Evolutionary conservation across 2,113 vertebrate species (phyloP), one percentile per base, ranked within the genome.

Genomic region (Cheilinus undulatus): DNA sequence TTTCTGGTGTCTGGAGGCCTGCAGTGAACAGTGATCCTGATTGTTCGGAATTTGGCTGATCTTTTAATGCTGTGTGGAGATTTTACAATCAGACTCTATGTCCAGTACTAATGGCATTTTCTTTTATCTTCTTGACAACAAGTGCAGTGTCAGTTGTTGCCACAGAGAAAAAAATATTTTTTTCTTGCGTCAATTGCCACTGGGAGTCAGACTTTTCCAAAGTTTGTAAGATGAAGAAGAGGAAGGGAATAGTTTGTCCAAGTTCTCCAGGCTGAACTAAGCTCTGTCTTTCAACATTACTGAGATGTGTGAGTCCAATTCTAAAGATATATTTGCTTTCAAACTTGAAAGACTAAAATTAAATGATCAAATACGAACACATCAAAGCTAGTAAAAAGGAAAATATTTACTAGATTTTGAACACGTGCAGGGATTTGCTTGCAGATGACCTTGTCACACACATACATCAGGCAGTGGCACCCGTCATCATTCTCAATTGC

Each of bases 211-310:
- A 24, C 0, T 51, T n/a, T 71, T 22, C 23, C 48, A 45, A 26
- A 54, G 15, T 27, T 15, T 50, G 43, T 8, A 45, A 56, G 28
- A 68, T 51, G 28, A 11, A 34, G 26, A 57, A 49, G 20, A 42
- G 40, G 22, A 62, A 45, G 49, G 24, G 36, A 77, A 69, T 22
- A 56, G 48, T 66, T 50, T 76, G 23, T 76, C 30, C 19, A 68
- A 80, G 63, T 66, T 23, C 53, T 61, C 19, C 46, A 46, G 32
- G 53, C 65, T 78, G 54, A 72, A 13, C 68, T 65, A 48, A 69
- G 6, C 34, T 75, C 73, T 66, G 53, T 84, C 76, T 59, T 78
- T 76, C 36, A 54, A 46, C 66, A 70, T 76, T 49, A 54, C 26
- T 52, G 22, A 74, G 12, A 78, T 46, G 36, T 73, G 36, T 56